Conservation (phyloP, 2,888 invertebrate species). For the Lasioglossum figueresi region DNA sequence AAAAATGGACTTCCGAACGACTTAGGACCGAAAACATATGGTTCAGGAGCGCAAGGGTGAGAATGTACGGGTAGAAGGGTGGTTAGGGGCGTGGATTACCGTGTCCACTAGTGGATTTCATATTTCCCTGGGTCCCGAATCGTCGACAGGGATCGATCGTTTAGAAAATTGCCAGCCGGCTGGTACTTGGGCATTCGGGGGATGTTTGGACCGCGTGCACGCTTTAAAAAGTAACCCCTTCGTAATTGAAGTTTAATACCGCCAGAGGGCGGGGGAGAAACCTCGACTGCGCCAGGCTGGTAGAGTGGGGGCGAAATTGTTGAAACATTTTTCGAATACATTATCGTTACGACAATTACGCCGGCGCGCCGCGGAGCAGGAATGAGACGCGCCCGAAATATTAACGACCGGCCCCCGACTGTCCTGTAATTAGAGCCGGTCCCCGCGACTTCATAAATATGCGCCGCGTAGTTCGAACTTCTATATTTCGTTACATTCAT, state of each 20-base stretch:
- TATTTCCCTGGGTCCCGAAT: constrained; percentile 21
- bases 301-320: constrained; percentile 14
- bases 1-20: background rate
- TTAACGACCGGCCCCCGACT: background rate
- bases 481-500: background rate
- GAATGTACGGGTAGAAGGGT: background rate
- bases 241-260: constrained; percentile 33
- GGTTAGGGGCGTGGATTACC: constrained; percentile 26
- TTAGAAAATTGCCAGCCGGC: constrained; percentile 21
- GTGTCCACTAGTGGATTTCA: constrained; percentile 37
- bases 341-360: constrained; percentile 19
- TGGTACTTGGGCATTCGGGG: constrained; percentile 4
- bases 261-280: background rate
- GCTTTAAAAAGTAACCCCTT: constrained; percentile 1
- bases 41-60: background rate
- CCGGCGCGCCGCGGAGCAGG: background rate
- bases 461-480: background rate
- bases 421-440: constrained; percentile 1
- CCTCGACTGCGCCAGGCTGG: background rate
- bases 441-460: constrained; percentile 5
- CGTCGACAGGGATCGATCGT: constrained; percentile 20
- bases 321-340: constrained; percentile 35
- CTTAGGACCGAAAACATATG: background rate
- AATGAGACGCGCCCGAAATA: constrained; percentile 13
- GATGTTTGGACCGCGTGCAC: constrained; percentile 15